These are phyloP conservation scores for Lomographa bimaculata DNA, from an alignment of 2,888 invertebrate species.

Conservation along the genomic window DNA sequence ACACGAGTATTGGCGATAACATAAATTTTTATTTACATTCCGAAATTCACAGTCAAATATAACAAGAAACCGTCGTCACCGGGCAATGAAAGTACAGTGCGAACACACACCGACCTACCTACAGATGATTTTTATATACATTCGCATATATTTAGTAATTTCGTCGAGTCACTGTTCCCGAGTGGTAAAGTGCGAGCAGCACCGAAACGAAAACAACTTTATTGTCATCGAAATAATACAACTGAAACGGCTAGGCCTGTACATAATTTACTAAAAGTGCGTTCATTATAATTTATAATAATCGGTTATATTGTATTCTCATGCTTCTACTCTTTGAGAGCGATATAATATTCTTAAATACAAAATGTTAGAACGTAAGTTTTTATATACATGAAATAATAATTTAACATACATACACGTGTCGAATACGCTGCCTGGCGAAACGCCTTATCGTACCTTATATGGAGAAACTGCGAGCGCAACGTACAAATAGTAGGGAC, in stretches of 20 bases:
- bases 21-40: constrained; percentile 82
- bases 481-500: too few relatives aligned
- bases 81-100: constrained; percentile 61
- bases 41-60: constrained; percentile 78
- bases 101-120: constrained; percentile 45
- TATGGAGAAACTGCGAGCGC: too few relatives aligned
- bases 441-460: constrained; percentile 4
- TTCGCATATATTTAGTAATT: constrained; percentile 37
- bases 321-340: constrained; percentile 60
- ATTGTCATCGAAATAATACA: constrained; percentile 42
- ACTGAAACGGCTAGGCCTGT: constrained; percentile 56
- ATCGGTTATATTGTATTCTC: constrained; percentile 41
- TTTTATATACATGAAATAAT: constrained; percentile 77
- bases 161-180: constrained; percentile 26
- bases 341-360: constrained; percentile 70
- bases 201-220: constrained; percentile 36
- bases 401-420: constrained; percentile 63
- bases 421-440: constrained; percentile 28
- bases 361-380: constrained; percentile 64
- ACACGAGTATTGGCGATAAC: constrained; percentile 66
- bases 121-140: constrained; percentile 53
- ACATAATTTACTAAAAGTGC: constrained; percentile 50
- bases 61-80: constrained; percentile 66
- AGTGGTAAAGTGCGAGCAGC: constrained; percentile 31
- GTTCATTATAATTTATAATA: constrained; percentile 42